These are phyloP conservation scores for Silurus aristotelis DNA, from an alignment of 2,797 vertebrate genomes.

Conservation along the genomic window DNA sequence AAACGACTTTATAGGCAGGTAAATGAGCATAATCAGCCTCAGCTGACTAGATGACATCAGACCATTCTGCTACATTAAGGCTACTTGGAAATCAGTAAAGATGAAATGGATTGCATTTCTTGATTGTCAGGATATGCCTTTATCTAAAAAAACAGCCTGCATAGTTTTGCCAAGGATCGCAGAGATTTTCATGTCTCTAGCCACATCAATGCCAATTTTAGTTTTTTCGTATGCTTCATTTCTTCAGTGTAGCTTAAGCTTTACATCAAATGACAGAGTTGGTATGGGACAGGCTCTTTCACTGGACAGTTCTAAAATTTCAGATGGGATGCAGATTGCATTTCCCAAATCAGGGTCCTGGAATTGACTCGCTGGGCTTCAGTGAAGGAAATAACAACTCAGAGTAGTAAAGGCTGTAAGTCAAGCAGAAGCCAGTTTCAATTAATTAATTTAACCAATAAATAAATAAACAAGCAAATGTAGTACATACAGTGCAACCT, in stretches of 20 bases:
- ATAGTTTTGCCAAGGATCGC: slow-evolving; percentile 43
- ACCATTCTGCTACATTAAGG: too few relatives aligned
- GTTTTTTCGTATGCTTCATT: slow-evolving; percentile 46
- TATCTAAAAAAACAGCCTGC: slow-evolving; percentile 28
- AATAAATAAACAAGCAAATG: not conserved
- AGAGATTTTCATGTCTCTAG: slow-evolving; percentile 26
- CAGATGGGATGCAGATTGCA: slow-evolving; percentile 24
- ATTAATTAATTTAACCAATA: not conserved
- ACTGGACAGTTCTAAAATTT: not conserved
- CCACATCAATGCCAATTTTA: slow-evolving; percentile 31
- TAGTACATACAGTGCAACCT: not conserved
- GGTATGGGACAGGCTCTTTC: not conserved
- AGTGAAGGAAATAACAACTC: not conserved
- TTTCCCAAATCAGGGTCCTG: slow-evolving; percentile 37
- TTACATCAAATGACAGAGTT: slow-evolving; percentile 42
- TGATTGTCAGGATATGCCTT: slow-evolving; percentile 35
- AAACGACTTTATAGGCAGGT: too few relatives aligned
- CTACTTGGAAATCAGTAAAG: slow-evolving; percentile 30
- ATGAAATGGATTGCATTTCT: slow-evolving; percentile 40
- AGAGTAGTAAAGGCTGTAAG: slow-evolving; percentile 31
- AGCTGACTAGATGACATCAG: too few relatives aligned
- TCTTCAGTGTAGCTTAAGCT: slow-evolving; percentile 36
- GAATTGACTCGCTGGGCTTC: slow-evolving; percentile 36
- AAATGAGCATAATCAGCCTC: too few relatives aligned
- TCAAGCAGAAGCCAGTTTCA: not conserved